Conservation (phyloP, 2,113 vertebrate species). For the Tetrao urogallus region DNA sequence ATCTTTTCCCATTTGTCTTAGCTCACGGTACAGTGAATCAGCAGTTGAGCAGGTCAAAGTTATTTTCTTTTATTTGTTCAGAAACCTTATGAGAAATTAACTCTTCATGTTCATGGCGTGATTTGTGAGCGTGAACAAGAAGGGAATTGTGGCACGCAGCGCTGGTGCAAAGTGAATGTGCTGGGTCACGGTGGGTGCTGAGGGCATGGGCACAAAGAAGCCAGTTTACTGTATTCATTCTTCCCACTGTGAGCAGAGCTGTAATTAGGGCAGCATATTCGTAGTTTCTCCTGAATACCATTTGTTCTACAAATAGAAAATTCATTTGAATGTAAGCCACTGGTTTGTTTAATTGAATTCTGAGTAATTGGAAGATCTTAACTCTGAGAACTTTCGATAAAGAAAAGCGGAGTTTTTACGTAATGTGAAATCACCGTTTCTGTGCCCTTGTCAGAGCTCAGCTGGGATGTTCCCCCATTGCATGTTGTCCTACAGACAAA, state of each 20-base stretch:
- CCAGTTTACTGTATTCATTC: neutral
- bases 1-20: neutral
- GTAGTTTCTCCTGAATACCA: neutral
- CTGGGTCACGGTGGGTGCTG: neutral
- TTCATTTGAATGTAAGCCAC: neutral
- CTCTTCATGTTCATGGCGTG: rapidly evolving
- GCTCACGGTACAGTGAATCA: rapidly evolving
- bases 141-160: neutral
- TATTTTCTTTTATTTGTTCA: neutral
- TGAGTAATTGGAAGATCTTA: neutral
- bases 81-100: neutral
- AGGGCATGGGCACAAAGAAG: neutral
- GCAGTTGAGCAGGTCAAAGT: neutral
- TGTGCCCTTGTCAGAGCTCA: neutral
- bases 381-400: neutral
- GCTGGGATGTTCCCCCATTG: neutral
- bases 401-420: neutral
- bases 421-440: neutral
- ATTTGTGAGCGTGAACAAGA: rapidly evolving
- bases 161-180: neutral
- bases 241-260: neutral
- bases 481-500: neutral
- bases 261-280: neutral
- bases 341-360: neutral
- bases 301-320: neutral